These are phyloP conservation scores for Drosophila niveifrons DNA, from an alignment of 2,888 invertebrate species.

Conservation along the genomic window DNA sequence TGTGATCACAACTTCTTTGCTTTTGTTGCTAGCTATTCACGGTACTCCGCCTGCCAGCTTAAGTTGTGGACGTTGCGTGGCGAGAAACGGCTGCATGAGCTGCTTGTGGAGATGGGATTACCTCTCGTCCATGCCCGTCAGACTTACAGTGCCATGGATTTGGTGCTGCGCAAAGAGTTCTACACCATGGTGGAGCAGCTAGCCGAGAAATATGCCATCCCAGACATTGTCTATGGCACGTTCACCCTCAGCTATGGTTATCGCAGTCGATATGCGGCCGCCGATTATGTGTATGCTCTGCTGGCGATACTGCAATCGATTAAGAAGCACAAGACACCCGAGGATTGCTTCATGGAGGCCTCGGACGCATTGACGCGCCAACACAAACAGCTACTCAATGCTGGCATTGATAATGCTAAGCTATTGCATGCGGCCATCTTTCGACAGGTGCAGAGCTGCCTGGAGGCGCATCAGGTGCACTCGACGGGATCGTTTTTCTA, in stretches of 20 bases:
- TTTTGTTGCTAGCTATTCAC: slow-evolving; percentile 87
- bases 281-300: slow-evolving; percentile 93
- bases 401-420: slow-evolving; percentile 90
- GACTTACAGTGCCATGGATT: slow-evolving; percentile 94
- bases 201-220: slow-evolving; percentile 89
- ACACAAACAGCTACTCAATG: slow-evolving; percentile 87
- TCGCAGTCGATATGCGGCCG: slow-evolving; percentile 91
- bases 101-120: slow-evolving; percentile 96
- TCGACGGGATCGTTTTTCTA: slow-evolving; percentile 96
- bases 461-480: slow-evolving; percentile 92
- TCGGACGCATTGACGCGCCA: slow-evolving; percentile 89
- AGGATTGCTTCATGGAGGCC: slow-evolving; percentile 90
- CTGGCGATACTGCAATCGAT: slow-evolving; percentile 89
- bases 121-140: slow-evolving; percentile 95
- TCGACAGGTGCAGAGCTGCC: slow-evolving; percentile 91
- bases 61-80: slow-evolving; percentile 95
- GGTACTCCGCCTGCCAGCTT: slow-evolving; percentile 91
- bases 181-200: slow-evolving; percentile 89
- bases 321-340: slow-evolving; percentile 87
- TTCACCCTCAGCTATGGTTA: slow-evolving; percentile 94
- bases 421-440: slow-evolving; percentile 89
- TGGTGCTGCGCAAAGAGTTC: slow-evolving; percentile 91
- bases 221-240: slow-evolving; percentile 90
- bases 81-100: slow-evolving; percentile 91
- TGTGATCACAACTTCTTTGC: too few species aligned